Percentiles rank a stretch among this genome's conserved stretches.
Conservation (phyloP, 1,140 invertebrate genomes). For the Drosophila erecta region DNA sequence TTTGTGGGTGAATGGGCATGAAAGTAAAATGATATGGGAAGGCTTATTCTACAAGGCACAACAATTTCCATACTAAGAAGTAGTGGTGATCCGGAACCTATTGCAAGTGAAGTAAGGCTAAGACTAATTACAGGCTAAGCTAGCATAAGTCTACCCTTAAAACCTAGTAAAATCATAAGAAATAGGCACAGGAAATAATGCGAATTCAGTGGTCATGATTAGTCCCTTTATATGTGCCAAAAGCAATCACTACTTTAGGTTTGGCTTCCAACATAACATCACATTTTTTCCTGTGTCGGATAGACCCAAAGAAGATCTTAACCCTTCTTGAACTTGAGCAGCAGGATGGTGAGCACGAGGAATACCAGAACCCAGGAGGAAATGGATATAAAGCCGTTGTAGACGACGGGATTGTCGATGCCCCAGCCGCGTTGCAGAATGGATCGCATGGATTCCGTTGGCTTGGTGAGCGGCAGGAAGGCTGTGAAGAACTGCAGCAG, state of each 20-base stretch:
- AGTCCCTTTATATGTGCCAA: too few relatives aligned
- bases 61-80: conserved; percentile 51
- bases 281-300: background rate
- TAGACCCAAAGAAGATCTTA: conserved; percentile 77
- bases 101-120: conserved; percentile 5
- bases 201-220: too few relatives aligned
- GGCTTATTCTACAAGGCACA: conserved; percentile 72
- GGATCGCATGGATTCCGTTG: conserved; percentile 95
- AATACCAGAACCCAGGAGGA: conserved; percentile 94
- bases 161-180: conserved; percentile 76
- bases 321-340: conserved; percentile 93
- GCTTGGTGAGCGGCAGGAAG: conserved; percentile 94
- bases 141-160: conserved; percentile 66
- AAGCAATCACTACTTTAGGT: too few relatives aligned
- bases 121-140: conserved; percentile 39
- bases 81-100: conserved; percentile 73
- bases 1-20: conserved; percentile 8
- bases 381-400: conserved; percentile 94
- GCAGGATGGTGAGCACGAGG: conserved; percentile 90
- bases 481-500: conserved; percentile 91
- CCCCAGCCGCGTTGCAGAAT: conserved; percentile 95
- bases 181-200: conserved; percentile 5
- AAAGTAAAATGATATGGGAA: conserved; percentile 15
- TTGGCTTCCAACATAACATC: background rate
- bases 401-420: conserved; percentile 91